phyloP scores from a whole-genome alignment of 2,113 vertebrate species.

The Aphyosemion australe region DNA sequence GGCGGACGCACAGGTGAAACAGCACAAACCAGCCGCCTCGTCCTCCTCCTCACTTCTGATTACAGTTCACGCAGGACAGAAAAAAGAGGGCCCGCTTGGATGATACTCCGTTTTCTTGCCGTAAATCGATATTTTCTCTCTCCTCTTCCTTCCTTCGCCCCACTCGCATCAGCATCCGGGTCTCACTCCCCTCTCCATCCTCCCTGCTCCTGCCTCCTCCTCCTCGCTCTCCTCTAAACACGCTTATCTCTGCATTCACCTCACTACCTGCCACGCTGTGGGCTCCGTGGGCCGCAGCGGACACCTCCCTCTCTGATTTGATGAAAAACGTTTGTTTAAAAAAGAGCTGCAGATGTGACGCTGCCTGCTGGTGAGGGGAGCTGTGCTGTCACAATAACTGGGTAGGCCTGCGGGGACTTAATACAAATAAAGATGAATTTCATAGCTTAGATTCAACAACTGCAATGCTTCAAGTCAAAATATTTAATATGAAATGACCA shows the following conservation, averaged over 20 bases:
- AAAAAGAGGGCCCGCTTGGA: conserved; percentile 36
- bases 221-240: conserved; percentile 45
- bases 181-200: conserved; percentile 65
- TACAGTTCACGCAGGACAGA: conserved; percentile 36
- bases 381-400: not conserved
- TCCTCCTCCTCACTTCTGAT: conserved; percentile 35
- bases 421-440: no score
- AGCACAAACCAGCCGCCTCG: conserved; percentile 13
- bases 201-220: conserved; percentile 30
- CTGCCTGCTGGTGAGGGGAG: conserved; percentile 6
- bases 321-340: not conserved
- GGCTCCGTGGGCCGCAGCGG: conserved; percentile 14
- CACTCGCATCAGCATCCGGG: conserved; percentile 78
- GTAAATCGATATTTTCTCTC: conserved; percentile 80
- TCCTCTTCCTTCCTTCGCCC: conserved; percentile 74
- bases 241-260: conserved; percentile 55
- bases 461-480: no score
- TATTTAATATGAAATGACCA: no score
- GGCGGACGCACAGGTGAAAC: conserved; percentile 44
- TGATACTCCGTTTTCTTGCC: conserved; percentile 71
- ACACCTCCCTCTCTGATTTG: conserved; percentile 9
- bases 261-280: conserved; percentile 27
- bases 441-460: no score
- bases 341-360: conserved; percentile 17
- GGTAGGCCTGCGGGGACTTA: not conserved